Percentiles rank a stretch among this genome's conserved stretches.
Conservation (phyloP, 92 coral and sea anemone genomes). For the Zoanthus sansibaricus region DNA sequence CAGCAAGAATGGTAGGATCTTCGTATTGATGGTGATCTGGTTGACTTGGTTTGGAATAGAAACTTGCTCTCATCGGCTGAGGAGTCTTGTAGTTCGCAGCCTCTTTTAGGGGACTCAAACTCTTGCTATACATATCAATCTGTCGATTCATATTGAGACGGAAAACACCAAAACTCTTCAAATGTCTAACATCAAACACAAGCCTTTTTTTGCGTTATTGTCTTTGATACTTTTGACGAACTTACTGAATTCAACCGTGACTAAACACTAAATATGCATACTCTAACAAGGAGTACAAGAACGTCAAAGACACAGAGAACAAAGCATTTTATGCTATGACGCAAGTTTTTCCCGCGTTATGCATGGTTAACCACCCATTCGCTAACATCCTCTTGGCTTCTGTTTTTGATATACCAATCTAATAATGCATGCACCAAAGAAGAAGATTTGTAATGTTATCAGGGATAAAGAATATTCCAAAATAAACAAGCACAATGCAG, state of each 20-base stretch:
- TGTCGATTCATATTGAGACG: conserved; percentile 9
- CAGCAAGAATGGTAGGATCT: conserved; percentile 13
- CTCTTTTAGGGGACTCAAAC: conserved; percentile 24
- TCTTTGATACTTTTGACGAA: not conserved
- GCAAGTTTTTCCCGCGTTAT: not conserved
- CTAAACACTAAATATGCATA: conserved; percentile 30
- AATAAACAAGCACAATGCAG: too few species aligned
- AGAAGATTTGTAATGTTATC: too few species aligned
- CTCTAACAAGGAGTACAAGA: not conserved
- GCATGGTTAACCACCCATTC: conserved; percentile 23
- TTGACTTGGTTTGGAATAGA: not conserved
- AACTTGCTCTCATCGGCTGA: conserved; percentile 21
- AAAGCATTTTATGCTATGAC: conserved; percentile 11
- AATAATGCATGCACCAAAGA: too few species aligned
- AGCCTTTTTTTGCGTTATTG: not conserved
- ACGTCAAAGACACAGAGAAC: conserved; percentile 25
- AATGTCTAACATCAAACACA: not conserved
- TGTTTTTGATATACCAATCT: too few species aligned
- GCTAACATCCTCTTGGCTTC: not conserved
- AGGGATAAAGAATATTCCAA: too few species aligned
- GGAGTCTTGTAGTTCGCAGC: conserved; percentile 11
- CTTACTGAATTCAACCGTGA: conserved; percentile 9
- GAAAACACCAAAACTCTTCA: not conserved
- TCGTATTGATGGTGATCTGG: conserved; percentile 31
- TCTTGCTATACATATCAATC: not conserved